Conservation (phyloP, 2,888 invertebrate species). For the Drosophila vallismaia region DNA sequence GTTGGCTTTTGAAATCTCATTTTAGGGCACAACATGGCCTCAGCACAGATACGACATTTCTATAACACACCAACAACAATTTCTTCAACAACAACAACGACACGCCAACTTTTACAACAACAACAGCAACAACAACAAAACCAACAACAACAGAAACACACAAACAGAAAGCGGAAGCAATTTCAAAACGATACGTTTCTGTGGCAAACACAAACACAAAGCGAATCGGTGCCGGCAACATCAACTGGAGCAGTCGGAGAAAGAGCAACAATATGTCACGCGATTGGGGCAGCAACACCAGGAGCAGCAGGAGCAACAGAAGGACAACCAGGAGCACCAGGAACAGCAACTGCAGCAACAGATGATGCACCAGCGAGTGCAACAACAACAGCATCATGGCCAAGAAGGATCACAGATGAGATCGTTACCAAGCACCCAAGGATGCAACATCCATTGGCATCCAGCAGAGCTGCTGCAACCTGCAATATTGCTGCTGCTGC, state of each 20-base stretch:
- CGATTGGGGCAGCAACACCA: constrained; percentile 7
- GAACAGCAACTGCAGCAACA: constrained; percentile 48
- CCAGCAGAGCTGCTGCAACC: constrained; percentile 55
- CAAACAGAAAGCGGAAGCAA: constrained; percentile 71
- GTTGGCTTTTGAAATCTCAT: constrained; percentile 39
- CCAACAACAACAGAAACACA: constrained; percentile 61
- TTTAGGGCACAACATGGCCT: constrained; percentile 84
- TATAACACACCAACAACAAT: constrained; percentile 80
- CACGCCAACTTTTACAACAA: constrained; percentile 73
- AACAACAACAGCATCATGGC: constrained; percentile 30
- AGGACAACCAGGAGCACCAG: background rate
- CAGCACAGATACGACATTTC: constrained; percentile 84
- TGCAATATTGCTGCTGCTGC: constrained; percentile 46
- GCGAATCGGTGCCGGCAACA: constrained; percentile 46
- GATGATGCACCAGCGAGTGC: constrained; percentile 65
- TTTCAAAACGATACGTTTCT: constrained; percentile 67
- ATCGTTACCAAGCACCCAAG: constrained; percentile 41
- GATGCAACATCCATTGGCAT: constrained; percentile 68
- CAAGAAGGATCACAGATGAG: constrained; percentile 70
- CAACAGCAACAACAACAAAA: constrained; percentile 56
- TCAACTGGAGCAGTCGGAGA: constrained; percentile 23
- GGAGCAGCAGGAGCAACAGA: constrained; percentile 28
- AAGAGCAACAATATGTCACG: constrained; percentile 53
- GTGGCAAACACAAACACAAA: constrained; percentile 60
- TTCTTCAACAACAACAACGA: constrained; percentile 69